A percentile compares a stretch with the other conserved stretches of the same genome.
Evolutionary conservation across 1,140 invertebrate genomes (phyloP).

Genomic region (Zelostemma sp.): DNA sequence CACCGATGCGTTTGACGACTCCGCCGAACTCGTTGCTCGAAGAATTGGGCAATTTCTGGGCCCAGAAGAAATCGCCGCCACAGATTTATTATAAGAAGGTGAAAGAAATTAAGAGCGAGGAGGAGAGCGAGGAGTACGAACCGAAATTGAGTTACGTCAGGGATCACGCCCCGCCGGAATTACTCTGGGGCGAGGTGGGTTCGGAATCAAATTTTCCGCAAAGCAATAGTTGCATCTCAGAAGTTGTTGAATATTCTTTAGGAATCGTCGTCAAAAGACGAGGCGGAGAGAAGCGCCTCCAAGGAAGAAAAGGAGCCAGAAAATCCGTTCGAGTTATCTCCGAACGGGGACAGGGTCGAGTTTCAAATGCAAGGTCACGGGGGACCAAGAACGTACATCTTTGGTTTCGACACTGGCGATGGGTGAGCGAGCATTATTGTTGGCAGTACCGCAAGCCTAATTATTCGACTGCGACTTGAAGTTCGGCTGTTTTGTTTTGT

Average conservation of each 20-base stretch:
- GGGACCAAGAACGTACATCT: slow-evolving; percentile 87
- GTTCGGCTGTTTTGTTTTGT: no score
- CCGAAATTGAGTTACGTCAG: neutral
- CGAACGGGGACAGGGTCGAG: slow-evolving; percentile 65
- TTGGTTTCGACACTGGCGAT: slow-evolving; percentile 88
- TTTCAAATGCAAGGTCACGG: slow-evolving; percentile 80
- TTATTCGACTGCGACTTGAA: no score
- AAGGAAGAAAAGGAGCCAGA: slow-evolving; percentile 69
- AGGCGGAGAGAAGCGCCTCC: slow-evolving; percentile 16
- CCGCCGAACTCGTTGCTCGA: neutral
- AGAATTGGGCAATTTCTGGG: neutral
- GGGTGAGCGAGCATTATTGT: slow-evolving; percentile 75
- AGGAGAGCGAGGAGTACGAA: neutral
- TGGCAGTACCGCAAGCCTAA: no score
- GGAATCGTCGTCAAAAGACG: slow-evolving; percentile 13
- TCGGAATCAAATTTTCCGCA: neutral
- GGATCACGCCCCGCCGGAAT: slow-evolving; percentile 2
- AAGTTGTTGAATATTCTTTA: no score
- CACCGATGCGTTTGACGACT: neutral
- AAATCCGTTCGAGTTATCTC: slow-evolving; percentile 63
- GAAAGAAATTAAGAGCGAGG: neutral
- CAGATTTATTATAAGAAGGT: neutral
- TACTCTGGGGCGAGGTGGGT: neutral
- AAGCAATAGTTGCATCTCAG: no score
- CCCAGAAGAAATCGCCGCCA: neutral